Base-by-base conservation (phyloP, 2,888 invertebrate species). In the Arge pagana region DNA sequence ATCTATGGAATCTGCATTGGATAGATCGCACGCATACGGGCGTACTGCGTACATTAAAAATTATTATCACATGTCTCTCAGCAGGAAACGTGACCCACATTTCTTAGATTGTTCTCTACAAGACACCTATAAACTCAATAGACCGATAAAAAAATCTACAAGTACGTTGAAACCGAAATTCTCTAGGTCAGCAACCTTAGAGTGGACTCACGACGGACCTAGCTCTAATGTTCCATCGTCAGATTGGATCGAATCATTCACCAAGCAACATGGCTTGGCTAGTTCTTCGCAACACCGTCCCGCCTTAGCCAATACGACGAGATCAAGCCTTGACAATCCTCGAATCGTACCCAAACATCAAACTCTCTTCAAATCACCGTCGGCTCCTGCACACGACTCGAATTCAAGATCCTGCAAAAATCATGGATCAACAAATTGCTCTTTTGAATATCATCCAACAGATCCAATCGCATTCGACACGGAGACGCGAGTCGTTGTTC, bases 151-250 rank as follows among this genome's bases (percentile, higher is more conserved):
- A 28, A n/a, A n/a, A n/a, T n/a, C n/a, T n/a, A n/a, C n/a, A n/a
- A n/a, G n/a, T n/a, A n/a, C n/a, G n/a, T n/a, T n/a, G n/a, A 51
- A 11, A 35, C 50, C 42, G 5, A 23, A 42, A 23, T 51, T 51
- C 33, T 51, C 43, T 6, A 41, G 50, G n/a, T 51, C 50, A 8
- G 50, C 50, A 1, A 51, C 50, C n/a, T 13, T 51, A 11, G 50
- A 51, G 41, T 51, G 50, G 50, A 51, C 50, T 7, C 24, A 35
- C n/a, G 50, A 51, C 18, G 50, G 50, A 13, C 50, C 50, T 4
- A 51, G 43, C 13, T 33, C 36, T 4, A 33, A 43, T 15, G 18
- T 33, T 7, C 50, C 50, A 6, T 33, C 50, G 21, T 42, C 50
- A 1, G 50, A 51, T 8, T 51, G 50, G 50, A 51, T 51, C 18